A percentile compares a stretch with the other conserved stretches of the same genome.
Evolutionary conservation across 2,888 invertebrate genomes (phyloP).

Genomic region (Cremastinae sp.): DNA sequence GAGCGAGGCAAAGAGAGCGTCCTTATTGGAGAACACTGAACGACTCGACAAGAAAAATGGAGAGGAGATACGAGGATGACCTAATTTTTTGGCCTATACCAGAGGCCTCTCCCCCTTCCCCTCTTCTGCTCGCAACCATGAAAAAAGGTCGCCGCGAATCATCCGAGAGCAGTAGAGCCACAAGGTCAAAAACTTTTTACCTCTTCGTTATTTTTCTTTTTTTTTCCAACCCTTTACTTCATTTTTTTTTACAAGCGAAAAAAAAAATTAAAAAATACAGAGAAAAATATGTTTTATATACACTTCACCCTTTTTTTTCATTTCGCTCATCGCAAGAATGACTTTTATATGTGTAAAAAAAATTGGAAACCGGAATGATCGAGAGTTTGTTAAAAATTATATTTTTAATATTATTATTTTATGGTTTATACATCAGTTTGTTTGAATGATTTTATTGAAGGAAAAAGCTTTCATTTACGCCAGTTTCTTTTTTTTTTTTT

Average conservation of each 20-base stretch:
- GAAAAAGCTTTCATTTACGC: too few species aligned
- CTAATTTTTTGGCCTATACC: constrained; percentile 49
- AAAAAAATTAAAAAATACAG: constrained; percentile 29
- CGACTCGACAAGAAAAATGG: constrained; percentile 34
- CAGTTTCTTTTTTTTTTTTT: background rate
- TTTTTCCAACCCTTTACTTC: background rate
- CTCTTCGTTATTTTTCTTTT: background rate
- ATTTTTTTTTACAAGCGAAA: constrained; percentile 1
- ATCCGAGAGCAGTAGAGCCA: constrained; percentile 8
- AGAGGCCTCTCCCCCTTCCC: too few species aligned
- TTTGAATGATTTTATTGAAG: too few species aligned
- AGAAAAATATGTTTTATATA: too few species aligned
- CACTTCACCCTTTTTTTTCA: background rate
- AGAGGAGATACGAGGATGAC: constrained; percentile 38
- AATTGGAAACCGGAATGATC: too few species aligned
- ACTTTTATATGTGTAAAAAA: too few species aligned
- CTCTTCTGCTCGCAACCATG: constrained; percentile 35
- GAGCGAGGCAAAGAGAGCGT: constrained; percentile 25
- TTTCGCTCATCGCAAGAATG: too few species aligned
- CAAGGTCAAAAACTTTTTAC: too few species aligned
- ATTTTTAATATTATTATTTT: too few species aligned
- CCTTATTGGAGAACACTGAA: constrained; percentile 49
- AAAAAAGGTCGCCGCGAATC: constrained; percentile 6
- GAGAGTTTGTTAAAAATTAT: too few species aligned
- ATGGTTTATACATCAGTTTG: too few species aligned